A percentile compares a stretch with the other conserved stretches of the same genome.
These are phyloP conservation scores for Alethe diademata DNA, from an alignment of 2,113 vertebrate species.

Conservation along the genomic window DNA sequence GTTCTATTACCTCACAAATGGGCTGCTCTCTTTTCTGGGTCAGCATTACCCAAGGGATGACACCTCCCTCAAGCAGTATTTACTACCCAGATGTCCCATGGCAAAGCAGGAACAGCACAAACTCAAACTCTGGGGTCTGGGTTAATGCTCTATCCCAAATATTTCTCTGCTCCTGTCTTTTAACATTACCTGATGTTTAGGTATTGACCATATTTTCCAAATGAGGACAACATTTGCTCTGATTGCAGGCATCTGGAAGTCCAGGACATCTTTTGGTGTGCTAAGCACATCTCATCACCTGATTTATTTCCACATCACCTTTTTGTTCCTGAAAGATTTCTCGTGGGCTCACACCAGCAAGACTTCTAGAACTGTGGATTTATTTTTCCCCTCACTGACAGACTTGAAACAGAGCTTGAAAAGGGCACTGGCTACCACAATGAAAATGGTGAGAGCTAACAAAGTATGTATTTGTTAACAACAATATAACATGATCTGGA, in stretches of 20 bases:
- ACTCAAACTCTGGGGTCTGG: neutral
- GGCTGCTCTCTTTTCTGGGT: neutral
- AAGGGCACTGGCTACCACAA: neutral
- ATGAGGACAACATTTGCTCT: neutral
- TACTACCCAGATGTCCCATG: neutral
- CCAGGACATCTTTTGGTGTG: accelerated
- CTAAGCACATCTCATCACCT: neutral
- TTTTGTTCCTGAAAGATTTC: neutral
- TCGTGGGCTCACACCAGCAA: neutral
- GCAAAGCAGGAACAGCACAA: neutral
- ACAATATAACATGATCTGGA: neutral
- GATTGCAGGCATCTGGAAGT: neutral
- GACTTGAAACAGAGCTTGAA: neutral
- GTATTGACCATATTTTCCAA: neutral
- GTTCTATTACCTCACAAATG: neutral
- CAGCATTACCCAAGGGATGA: neutral
- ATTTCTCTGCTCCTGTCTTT: neutral
- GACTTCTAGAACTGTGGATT: neutral
- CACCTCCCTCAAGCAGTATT: neutral
- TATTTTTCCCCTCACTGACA: neutral
- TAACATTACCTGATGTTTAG: neutral
- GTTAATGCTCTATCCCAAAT: neutral
- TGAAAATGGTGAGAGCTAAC: neutral
- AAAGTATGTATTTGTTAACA: neutral
- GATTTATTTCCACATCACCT: neutral